phyloP scores from a whole-genome alignment of 2,113 vertebrate species.

The Cryptoleucopteryx plumbea region DNA sequence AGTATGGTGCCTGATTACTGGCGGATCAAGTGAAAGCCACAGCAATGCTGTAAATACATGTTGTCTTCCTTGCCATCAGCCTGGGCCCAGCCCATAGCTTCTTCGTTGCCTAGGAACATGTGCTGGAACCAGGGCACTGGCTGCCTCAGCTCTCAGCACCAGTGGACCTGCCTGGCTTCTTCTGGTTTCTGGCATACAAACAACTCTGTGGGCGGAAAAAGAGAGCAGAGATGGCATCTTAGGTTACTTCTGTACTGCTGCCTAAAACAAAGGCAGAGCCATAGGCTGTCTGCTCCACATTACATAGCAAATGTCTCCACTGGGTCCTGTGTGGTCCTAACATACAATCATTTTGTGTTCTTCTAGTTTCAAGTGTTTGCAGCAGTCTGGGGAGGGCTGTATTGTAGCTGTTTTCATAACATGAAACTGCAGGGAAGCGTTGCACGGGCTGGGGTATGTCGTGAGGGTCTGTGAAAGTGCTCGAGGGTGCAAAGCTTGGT shows the following conservation, averaged over 20 bases:
- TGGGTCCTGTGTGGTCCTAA: not conserved
- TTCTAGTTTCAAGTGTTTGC: not conserved
- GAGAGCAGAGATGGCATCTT: not conserved
- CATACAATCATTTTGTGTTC: not conserved
- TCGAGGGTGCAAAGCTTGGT: not conserved
- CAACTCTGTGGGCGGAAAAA: not conserved
- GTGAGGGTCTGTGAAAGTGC: not conserved
- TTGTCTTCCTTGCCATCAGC: not conserved
- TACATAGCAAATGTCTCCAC: not conserved
- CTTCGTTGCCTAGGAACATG: not conserved
- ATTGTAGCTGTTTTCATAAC: not conserved
- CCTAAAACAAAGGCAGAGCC: not conserved
- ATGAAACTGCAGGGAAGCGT: not conserved
- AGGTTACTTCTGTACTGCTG: not conserved
- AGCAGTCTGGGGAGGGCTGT: not conserved
- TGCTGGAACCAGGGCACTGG: not conserved
- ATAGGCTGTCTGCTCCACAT: not conserved
- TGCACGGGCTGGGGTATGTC: not conserved
- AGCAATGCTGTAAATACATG: not conserved
- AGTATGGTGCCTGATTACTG: not conserved
- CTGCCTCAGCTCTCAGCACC: not conserved
- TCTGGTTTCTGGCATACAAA: not conserved
- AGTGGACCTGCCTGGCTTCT: not conserved
- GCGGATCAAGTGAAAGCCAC: not conserved
- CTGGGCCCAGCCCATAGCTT: not conserved